Evolutionary conservation across 1,140 invertebrate species (phyloP), one percentile per base, ranked within the genome.

Genomic region (Drosophila bifasciata): DNA sequence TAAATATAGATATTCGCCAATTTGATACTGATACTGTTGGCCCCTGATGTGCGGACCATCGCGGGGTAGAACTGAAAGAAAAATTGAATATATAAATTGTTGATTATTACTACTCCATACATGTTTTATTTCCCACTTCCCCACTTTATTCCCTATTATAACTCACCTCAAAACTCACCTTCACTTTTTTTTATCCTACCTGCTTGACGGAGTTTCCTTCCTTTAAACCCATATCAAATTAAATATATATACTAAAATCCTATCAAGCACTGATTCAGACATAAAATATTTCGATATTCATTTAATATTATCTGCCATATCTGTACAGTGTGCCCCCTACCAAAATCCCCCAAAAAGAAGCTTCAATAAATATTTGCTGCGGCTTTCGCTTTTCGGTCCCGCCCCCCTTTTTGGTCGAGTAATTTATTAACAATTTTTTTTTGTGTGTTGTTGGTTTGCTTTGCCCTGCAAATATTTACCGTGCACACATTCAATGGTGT

Each of bases 41-140:
- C 96, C 96, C 23, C 94, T 95, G 92, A 97, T 97, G 86, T 93
- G 93, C 3, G 96, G 96, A 16, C 95, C 95, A 76, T 96, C 95
- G 67, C 94, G 93, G 3, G 96, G 95, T 61, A 96, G 91, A 92
- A 94, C 96, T 97, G 92, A 40, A 70, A 62, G 39, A 51, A 41
- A 51, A 1, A 23, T 15, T 25, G 21, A 11, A 36, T 36, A 36
- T 13, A 36, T 36, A 5, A 36, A 36, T 36, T 3, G 3, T 13
- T 36, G 32, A 36, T 36, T 36, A 36, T 36, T 36, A 36, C n/a
- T n/a, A n/a, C n/a, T n/a, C n/a, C n/a, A n/a, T n/a, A n/a, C n/a
- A n/a, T n/a, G n/a, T n/a, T n/a, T n/a, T n/a, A n/a, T n/a, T n/a
- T n/a, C n/a, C n/a, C n/a, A n/a, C n/a, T n/a, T n/a, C n/a, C n/a